phyloP scores from a whole-genome alignment of 2,888 invertebrate genomes.

The Callyntrura sp. region DNA sequence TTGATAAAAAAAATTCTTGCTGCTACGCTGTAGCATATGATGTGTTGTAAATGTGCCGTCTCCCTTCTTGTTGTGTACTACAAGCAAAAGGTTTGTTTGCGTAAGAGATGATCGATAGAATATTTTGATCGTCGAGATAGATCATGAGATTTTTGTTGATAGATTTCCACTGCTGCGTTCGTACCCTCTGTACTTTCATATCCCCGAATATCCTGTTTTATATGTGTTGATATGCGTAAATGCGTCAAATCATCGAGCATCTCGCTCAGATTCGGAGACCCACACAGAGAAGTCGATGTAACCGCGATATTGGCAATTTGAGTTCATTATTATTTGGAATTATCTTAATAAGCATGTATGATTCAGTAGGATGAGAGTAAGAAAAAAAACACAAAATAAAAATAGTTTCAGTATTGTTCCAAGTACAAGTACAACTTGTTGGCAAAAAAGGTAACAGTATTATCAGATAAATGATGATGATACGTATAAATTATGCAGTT shows the following conservation, averaged over 20 bases:
- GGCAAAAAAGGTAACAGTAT: too few species aligned
- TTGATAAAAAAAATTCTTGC: slow-evolving; percentile 30
- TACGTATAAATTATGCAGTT: too few species aligned
- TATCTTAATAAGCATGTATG: slow-evolving; percentile 4
- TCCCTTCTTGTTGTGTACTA: slow-evolving; percentile 1
- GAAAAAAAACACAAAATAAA: slow-evolving; percentile 8
- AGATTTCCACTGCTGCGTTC: slow-evolving; percentile 61
- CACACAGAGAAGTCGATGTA: background rate
- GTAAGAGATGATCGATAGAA: slow-evolving; percentile 76
- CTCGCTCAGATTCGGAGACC: too few species aligned
- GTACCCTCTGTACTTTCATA: background rate
- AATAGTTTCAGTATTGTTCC: too few species aligned
- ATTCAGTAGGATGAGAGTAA: too few species aligned
- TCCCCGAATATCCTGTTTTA: too few species aligned
- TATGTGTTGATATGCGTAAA: slow-evolving; percentile 26
- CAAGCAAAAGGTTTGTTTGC: slow-evolving; percentile 61
- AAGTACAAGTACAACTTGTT: background rate
- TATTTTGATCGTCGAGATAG: slow-evolving; percentile 78
- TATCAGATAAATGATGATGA: too few species aligned
- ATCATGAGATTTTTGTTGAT: slow-evolving; percentile 76
- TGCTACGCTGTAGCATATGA: too few species aligned
- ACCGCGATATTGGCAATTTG: slow-evolving; percentile 25
- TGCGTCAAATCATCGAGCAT: slow-evolving; percentile 27
- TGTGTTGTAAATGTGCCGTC: background rate
- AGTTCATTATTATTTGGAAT: background rate